Evolutionary conservation across 2,888 invertebrate species (phyloP), one percentile per base, ranked within the genome.

Genomic region (Sisyra terminalis): DNA sequence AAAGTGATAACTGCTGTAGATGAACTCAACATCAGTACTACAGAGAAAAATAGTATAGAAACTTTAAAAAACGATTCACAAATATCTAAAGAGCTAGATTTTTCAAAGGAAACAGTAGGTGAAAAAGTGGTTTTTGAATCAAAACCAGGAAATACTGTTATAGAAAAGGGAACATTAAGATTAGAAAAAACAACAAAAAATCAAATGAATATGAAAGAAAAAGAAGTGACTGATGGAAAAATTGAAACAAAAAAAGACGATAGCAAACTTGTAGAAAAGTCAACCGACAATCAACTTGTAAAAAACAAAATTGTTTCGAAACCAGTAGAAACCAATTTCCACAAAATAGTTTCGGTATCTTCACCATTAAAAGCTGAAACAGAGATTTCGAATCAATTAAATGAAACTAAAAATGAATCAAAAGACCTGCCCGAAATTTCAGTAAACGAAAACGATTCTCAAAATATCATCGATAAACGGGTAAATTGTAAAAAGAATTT

Each of bases 111-210:
- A n/a, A 11, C 24, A 24, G 24, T 6, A 11, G 37, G 5, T 3
- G 43, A 29, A 44, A 35, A 7, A 42, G 47, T 16, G 43, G 14
- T 46, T 10, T 18, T 10, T 30, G 39, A 38, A 43, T 13, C 6
- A 14, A 10, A 18, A n/a, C n/a, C n/a, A n/a, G n/a, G n/a, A n/a
- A n/a, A n/a, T n/a, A n/a, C n/a, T n/a, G n/a, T n/a, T n/a, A n/a
- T n/a, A n/a, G n/a, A n/a, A 42, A 29, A 29, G 41, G 39, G 11
- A 29, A 40, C 44, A 42, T 17, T 5, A n/a, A 39, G 15, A 17
- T 17, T 17, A 4, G 38, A 37, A 32, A 46, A 46, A 44, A 9
- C 10, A 17, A 36, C 58, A n/a, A 55, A 60, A 15, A 59, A 61
- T 3, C 32, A 44, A 29, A 40, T 40, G 44, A 41, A 35, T 43